Conservation (phyloP, 2,888 invertebrate species). For the Cacoxenus indagator region DNA sequence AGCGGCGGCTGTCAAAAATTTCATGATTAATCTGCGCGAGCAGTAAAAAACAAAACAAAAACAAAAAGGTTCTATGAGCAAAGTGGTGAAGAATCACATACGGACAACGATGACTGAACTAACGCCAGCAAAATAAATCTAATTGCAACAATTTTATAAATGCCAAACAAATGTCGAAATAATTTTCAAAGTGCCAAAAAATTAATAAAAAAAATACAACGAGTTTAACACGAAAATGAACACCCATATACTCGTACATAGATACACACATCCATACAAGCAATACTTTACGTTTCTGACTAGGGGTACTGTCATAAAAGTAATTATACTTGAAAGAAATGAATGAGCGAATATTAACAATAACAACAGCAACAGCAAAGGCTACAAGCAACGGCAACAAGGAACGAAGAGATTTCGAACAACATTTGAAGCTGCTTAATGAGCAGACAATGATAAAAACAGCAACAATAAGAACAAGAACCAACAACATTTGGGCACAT, state of each 20-base stretch:
- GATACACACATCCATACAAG: background rate
- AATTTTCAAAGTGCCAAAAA: conserved; percentile 17
- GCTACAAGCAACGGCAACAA: background rate
- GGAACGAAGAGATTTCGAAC: conserved; percentile 40
- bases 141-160: conserved; percentile 53
- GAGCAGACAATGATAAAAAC: conserved; percentile 2
- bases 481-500: background rate
- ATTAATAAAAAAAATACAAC: conserved; percentile 2
- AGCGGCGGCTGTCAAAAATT: background rate
- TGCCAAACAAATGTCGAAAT: conserved; percentile 48
- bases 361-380: background rate
- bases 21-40: conserved; percentile 4
- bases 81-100: background rate
- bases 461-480: background rate
- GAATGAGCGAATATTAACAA: background rate
- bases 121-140: conserved; percentile 35
- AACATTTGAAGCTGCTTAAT: conserved; percentile 27
- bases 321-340: conserved; percentile 51
- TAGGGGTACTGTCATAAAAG: conserved; percentile 56
- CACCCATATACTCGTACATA: background rate
- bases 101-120: background rate
- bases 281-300: background rate
- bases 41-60: background rate
- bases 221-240: background rate
- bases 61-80: background rate